Percentiles rank a stretch among this genome's conserved stretches.
phyloP scores from a whole-genome alignment of 2,113 vertebrate genomes.

The Elaphurus davidianus region DNA sequence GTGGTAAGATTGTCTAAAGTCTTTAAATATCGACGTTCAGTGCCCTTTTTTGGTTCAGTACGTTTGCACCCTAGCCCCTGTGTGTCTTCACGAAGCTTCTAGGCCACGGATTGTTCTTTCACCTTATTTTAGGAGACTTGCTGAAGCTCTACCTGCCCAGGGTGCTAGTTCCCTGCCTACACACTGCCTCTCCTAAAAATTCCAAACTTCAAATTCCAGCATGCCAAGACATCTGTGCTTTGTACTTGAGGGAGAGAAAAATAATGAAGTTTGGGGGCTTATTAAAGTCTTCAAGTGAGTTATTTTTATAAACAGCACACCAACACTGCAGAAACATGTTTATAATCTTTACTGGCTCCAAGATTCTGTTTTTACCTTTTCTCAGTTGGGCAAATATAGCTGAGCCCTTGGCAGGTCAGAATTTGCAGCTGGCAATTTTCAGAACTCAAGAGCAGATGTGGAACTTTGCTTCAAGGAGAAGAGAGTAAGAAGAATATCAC shows the following conservation, averaged over 20 bases:
- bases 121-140: conserved; percentile 30
- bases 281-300: conserved; percentile 67
- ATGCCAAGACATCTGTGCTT: conserved; percentile 53
- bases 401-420: conserved; percentile 39
- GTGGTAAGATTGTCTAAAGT: background rate
- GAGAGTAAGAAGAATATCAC: background rate
- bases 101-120: background rate
- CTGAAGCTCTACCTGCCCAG: background rate
- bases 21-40: background rate
- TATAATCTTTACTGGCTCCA: conserved; percentile 44
- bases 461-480: background rate
- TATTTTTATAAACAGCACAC: conserved; percentile 52
- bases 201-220: conserved; percentile 72
- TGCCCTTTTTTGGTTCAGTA: background rate
- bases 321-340: conserved; percentile 28
- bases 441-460: conserved; percentile 18
- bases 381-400: conserved; percentile 37
- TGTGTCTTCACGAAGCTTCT: background rate
- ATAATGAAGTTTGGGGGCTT: conserved; percentile 69
- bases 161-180: conserved; percentile 62
- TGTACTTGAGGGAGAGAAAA: conserved; percentile 41
- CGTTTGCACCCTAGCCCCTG: background rate
- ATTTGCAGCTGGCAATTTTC: conserved; percentile 60
- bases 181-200: conserved; percentile 67
- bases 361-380: conserved; percentile 50